Evolutionary conservation across 2,888 invertebrate species (phyloP).

Genomic region (Tipula confusa): DNA sequence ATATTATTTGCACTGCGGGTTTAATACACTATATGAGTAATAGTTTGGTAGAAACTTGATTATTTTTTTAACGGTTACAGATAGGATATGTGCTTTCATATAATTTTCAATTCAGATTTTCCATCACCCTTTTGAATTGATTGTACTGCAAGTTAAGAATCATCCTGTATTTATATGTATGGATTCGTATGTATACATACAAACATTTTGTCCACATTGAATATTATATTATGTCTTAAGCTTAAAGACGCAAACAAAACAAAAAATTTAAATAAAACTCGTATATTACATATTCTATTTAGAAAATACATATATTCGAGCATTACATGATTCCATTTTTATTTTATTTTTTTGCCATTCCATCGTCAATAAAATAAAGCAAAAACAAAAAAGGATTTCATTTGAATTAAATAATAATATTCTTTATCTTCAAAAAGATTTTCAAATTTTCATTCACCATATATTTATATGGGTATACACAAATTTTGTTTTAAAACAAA

Average conservation of each 20-base stretch:
- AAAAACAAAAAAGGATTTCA: neutral
- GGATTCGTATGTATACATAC: neutral
- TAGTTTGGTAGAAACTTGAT: too few species aligned
- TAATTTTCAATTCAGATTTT: too few species aligned
- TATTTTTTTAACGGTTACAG: too few species aligned
- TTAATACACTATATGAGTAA: too few species aligned
- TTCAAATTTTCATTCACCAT: neutral
- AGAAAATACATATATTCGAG: neutral
- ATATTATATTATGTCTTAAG: neutral
- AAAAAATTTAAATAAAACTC: neutral
- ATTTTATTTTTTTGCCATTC: neutral
- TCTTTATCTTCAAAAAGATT: neutral
- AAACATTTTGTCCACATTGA: neutral
- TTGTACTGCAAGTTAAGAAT: too few species aligned
- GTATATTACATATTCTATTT: neutral
- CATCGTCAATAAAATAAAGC: neutral
- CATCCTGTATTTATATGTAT: neutral
- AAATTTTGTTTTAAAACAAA: neutral
- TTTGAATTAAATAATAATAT: slow-evolving; percentile 9
- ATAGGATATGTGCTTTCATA: too few species aligned
- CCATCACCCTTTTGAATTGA: too few species aligned
- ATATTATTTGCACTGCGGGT: too few species aligned
- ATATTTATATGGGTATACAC: neutral
- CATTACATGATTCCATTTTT: neutral
- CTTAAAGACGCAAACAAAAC: neutral